These are phyloP conservation scores for Timema cristinae DNA, from an alignment of 2,888 invertebrate species.

Conservation along the genomic window DNA sequence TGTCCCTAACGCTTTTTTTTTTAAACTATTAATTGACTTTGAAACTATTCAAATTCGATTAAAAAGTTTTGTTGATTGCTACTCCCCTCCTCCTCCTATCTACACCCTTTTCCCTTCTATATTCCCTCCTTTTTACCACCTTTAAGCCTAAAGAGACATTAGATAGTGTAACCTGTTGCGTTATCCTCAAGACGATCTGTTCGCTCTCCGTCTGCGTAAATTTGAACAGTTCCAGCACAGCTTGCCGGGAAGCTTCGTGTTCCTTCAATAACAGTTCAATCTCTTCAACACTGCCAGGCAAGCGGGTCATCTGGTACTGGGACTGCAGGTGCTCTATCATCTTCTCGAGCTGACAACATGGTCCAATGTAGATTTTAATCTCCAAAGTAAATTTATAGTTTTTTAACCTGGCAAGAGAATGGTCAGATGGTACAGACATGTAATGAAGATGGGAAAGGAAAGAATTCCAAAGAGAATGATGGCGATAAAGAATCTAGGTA, in stretches of 20 bases:
- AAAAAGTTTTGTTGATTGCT: too few relatives aligned
- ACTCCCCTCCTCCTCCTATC: too few relatives aligned
- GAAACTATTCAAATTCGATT: too few relatives aligned
- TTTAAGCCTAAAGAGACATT: too few relatives aligned
- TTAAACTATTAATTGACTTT: too few relatives aligned
- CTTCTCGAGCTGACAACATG: conserved; percentile 51
- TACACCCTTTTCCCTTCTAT: too few relatives aligned
- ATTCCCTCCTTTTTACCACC: too few relatives aligned
- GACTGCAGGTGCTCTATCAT: conserved; percentile 56
- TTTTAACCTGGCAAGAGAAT: conserved; percentile 19
- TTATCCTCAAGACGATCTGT: conserved; percentile 62
- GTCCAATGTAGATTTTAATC: neutral
- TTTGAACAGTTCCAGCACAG: conserved; percentile 61
- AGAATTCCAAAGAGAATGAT: too few relatives aligned
- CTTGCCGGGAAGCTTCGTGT: conserved; percentile 61
- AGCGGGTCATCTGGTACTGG: conserved; percentile 43
- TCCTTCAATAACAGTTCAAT: conserved; percentile 56
- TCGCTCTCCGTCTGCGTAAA: conserved; percentile 64
- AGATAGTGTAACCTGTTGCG: conserved; percentile 48
- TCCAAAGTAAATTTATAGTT: conserved; percentile 22
- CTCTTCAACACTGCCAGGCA: conserved; percentile 48
- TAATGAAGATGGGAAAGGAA: too few relatives aligned
- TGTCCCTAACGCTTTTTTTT: too few relatives aligned
- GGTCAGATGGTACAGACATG: neutral
- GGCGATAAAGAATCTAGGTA: too few relatives aligned